Conservation (phyloP, 2,797 vertebrate species). For the Brachyrhaphis roseni region DNA sequence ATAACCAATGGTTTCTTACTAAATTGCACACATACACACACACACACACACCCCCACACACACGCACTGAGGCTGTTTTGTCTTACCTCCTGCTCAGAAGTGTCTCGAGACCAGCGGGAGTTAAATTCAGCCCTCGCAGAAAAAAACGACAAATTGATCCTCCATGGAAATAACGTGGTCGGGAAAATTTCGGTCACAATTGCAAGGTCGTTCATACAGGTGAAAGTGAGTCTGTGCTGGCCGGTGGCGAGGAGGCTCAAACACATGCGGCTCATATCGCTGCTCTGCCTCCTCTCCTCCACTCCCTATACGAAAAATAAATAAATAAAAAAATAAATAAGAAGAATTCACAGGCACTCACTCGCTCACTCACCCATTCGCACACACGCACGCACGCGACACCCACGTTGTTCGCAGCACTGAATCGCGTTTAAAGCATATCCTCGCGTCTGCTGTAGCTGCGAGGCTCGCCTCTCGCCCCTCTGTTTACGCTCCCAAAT, state of each 20-base stretch:
- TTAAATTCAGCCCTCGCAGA: conserved; percentile 60
- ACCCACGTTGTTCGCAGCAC: conserved; percentile 76
- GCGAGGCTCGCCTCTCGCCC: conserved; percentile 47
- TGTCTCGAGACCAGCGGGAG: conserved; percentile 60
- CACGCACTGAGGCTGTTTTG: conserved; percentile 18
- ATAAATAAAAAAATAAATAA: conserved; percentile 25
- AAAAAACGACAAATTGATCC: conserved; percentile 54
- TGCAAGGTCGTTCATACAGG: conserved; percentile 76
- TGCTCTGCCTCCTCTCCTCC: conserved; percentile 56
- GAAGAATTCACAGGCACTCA: conserved; percentile 21
- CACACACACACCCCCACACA: too few species aligned
- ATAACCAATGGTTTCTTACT: conserved; percentile 19
- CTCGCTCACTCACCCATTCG: conserved; percentile 3
- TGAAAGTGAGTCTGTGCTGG: conserved; percentile 56
- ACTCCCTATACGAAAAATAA: conserved; percentile 54
- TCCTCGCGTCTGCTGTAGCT: conserved; percentile 15
- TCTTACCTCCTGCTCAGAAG: conserved; percentile 77
- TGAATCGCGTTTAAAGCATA: conserved; percentile 70
- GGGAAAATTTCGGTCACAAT: conserved; percentile 57
- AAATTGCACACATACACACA: background rate
- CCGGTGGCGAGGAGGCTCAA: conserved; percentile 39
- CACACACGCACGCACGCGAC: conserved; percentile 45
- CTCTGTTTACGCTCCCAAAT: conserved; percentile 52
- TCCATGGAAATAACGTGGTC: conserved; percentile 69
- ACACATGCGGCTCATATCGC: conserved; percentile 70